A percentile compares a stretch with the other conserved stretches of the same genome.
These are phyloP conservation scores for Formica aserva DNA, from an alignment of 2,888 invertebrate species.

Conservation along the genomic window DNA sequence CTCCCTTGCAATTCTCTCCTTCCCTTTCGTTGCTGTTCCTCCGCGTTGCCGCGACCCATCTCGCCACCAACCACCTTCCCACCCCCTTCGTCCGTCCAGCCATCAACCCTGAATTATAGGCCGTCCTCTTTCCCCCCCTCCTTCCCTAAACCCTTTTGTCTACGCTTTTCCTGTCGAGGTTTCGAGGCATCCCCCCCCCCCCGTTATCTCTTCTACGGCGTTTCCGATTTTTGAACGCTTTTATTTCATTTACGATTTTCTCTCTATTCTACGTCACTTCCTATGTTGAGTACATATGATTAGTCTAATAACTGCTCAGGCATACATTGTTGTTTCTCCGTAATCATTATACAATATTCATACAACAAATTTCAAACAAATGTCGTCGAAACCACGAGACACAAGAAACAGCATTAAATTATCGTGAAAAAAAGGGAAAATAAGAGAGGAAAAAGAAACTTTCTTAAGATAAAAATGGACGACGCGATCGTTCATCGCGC, in stretches of 20 bases:
- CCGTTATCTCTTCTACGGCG: slow-evolving; percentile 28
- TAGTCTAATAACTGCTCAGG: not conserved
- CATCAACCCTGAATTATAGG: slow-evolving; percentile 85
- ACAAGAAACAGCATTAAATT: no score
- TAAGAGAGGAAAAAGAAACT: no score
- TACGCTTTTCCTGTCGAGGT: slow-evolving; percentile 84
- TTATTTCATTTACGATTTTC: slow-evolving; percentile 70
- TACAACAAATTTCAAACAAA: slow-evolving; percentile 13
- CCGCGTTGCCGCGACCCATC: slow-evolving; percentile 37
- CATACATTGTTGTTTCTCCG: not conserved
- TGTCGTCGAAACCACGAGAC: no score
- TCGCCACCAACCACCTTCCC: slow-evolving; percentile 46
- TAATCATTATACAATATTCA: slow-evolving; percentile 7
- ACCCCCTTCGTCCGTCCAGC: slow-evolving; percentile 77
- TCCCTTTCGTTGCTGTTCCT: slow-evolving; percentile 58
- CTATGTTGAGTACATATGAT: not conserved
- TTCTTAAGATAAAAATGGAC: no score
- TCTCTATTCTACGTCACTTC: not conserved
- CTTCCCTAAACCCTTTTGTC: slow-evolving; percentile 84
- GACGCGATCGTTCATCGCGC: no score
- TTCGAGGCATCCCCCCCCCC: slow-evolving; percentile 74
- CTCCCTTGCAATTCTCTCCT: slow-evolving; percentile 80
- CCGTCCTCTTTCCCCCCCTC: slow-evolving; percentile 71
- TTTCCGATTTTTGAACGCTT: slow-evolving; percentile 77
- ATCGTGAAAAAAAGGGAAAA: no score